These are phyloP conservation scores for Nomada lathburiana DNA, from an alignment of 2,888 invertebrate genomes.

Conservation along the genomic window DNA sequence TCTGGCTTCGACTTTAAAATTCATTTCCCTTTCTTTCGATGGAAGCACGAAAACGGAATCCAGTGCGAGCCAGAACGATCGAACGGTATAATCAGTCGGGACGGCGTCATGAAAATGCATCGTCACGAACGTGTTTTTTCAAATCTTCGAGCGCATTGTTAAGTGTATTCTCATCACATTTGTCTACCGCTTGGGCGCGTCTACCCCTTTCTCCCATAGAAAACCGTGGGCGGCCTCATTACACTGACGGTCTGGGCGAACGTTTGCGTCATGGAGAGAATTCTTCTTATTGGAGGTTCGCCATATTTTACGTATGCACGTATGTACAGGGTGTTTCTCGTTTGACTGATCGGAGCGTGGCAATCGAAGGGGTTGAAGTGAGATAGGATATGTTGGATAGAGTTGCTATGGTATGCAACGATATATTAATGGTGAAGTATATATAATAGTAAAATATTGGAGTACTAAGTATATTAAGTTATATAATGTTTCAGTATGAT, in stretches of 20 bases:
- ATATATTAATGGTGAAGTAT: background rate
- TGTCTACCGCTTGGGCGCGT: slow-evolving; percentile 19
- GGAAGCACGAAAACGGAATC: background rate
- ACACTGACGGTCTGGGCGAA: slow-evolving; percentile 39
- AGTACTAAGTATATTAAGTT: too few relatives aligned
- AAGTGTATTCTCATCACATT: slow-evolving; percentile 19
- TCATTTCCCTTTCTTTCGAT: background rate
- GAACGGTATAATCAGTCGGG: slow-evolving; percentile 20
- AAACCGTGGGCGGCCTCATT: slow-evolving; percentile 44
- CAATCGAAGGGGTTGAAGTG: background rate
- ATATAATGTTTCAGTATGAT: too few relatives aligned
- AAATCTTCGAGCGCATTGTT: slow-evolving; percentile 33
- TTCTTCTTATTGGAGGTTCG: slow-evolving; percentile 34
- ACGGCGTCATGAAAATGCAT: slow-evolving; percentile 31
- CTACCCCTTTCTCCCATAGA: slow-evolving; percentile 22
- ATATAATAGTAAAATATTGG: too few relatives aligned
- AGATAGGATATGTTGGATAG: background rate
- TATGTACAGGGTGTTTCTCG: slow-evolving; percentile 6
- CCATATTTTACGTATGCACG: background rate
- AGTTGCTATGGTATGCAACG: background rate
- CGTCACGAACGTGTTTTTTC: slow-evolving; percentile 15
- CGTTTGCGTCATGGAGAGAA: slow-evolving; percentile 39
- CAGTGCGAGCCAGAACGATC: background rate
- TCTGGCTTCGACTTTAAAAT: slow-evolving; percentile 1
- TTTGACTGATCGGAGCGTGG: background rate